Evolutionary conservation across 2,113 vertebrate genomes (phyloP).

Genomic region (Mesitornis unicolor): DNA sequence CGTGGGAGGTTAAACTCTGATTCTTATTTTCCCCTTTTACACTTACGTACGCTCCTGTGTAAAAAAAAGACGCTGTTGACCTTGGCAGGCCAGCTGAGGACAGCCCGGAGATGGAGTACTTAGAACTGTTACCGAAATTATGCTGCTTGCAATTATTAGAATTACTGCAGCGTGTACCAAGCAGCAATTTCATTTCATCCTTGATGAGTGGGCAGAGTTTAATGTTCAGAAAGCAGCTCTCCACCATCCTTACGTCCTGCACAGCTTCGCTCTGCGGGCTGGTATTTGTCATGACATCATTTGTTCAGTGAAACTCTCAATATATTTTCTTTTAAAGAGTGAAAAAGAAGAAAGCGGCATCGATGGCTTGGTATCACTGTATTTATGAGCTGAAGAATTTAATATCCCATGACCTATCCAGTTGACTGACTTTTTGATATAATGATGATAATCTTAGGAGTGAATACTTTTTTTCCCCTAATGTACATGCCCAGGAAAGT

Average conservation of each 20-base stretch:
- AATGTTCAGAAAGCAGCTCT: neutral
- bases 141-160: neutral
- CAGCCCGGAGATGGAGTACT: neutral
- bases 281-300: fast-evolving
- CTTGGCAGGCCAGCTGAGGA: conserved; percentile 2
- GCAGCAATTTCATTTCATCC: neutral
- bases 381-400: neutral
- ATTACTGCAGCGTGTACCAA: neutral
- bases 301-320: neutral
- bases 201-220: neutral
- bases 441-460: neutral
- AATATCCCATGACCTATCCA: neutral
- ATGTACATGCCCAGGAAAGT: neutral
- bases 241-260: neutral
- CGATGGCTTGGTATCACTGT: neutral
- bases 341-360: neutral
- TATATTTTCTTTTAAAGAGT: neutral
- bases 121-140: neutral
- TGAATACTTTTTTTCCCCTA: neutral
- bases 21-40: neutral
- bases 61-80: neutral
- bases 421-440: neutral
- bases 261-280: neutral
- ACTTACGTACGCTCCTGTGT: neutral
- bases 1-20: conserved; percentile 18